These are phyloP conservation scores for Allolobophora icterica DNA, from an alignment of 2,888 invertebrate genomes.

Conservation along the genomic window DNA sequence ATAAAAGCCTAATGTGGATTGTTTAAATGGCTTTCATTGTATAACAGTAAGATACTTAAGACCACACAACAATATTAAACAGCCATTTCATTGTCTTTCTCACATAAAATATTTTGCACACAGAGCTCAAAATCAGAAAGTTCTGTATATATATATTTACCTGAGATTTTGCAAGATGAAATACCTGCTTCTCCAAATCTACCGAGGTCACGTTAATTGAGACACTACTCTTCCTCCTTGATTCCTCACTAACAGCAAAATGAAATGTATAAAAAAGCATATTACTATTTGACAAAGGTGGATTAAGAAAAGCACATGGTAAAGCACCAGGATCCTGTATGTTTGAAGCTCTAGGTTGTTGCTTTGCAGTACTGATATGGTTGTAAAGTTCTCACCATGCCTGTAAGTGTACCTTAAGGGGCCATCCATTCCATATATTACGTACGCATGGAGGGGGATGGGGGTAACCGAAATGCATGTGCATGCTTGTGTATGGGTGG, in stretches of 20 bases:
- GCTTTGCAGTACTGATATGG: too few species aligned
- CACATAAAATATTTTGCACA: background rate
- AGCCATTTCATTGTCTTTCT: background rate
- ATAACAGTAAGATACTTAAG: too few species aligned
- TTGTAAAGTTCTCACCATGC: too few species aligned
- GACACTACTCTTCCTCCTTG: slow-evolving; percentile 81
- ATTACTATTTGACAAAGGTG: background rate
- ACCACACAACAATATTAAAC: background rate
- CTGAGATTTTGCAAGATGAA: slow-evolving; percentile 83
- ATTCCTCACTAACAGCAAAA: slow-evolving; percentile 77
- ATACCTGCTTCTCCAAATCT: slow-evolving; percentile 93
- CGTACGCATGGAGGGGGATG: too few species aligned
- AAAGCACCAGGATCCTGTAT: too few species aligned
- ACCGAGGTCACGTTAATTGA: slow-evolving; percentile 83
- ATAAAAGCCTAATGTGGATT: background rate
- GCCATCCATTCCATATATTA: too few species aligned
- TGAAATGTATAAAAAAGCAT: background rate
- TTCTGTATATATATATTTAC: slow-evolving; percentile 57
- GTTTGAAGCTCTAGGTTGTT: too few species aligned
- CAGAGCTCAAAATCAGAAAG: background rate
- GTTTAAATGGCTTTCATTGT: too few species aligned
- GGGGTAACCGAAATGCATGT: too few species aligned
- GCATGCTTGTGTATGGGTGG: too few species aligned
- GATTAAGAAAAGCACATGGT: background rate
- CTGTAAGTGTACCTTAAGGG: too few species aligned